Percentiles rank a stretch among this genome's conserved stretches.
Evolutionary conservation across 2,113 vertebrate species (phyloP).

Genomic region (Alligator mississippiensis): DNA sequence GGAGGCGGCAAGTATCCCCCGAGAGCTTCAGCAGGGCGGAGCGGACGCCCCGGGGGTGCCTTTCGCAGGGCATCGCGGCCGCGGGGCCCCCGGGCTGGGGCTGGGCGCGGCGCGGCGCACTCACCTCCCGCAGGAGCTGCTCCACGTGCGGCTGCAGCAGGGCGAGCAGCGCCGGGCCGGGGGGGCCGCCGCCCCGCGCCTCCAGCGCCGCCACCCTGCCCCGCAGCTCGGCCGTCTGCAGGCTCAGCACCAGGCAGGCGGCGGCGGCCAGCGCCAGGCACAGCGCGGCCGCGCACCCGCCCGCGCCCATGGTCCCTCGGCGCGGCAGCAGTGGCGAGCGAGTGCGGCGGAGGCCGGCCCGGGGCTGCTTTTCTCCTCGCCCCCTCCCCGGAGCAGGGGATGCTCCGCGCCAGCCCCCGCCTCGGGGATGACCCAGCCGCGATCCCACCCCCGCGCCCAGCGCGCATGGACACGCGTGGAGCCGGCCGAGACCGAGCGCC

Average conservation of each 20-base stretch:
- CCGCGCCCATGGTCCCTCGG: slow-evolving; percentile 24
- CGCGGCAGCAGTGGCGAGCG: background rate
- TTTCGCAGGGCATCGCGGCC: background rate
- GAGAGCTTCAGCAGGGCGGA: too few relatives aligned
- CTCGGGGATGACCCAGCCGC: slow-evolving; percentile 42
- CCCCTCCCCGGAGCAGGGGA: background rate
- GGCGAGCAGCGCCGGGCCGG: slow-evolving; percentile 73
- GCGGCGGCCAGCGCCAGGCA: slow-evolving; percentile 76
- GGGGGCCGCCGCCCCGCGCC: slow-evolving; percentile 70
- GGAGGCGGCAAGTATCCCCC: too few relatives aligned
- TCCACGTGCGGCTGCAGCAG: slow-evolving; percentile 83
- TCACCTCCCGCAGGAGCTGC: slow-evolving; percentile 88
- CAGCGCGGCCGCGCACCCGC: background rate
- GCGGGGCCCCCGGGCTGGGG: too few relatives aligned
- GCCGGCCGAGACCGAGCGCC: too few relatives aligned
- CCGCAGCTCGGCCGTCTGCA: slow-evolving; percentile 87
- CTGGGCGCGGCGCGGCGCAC: background rate
- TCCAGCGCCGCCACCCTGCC: slow-evolving; percentile 84
- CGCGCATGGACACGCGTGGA: background rate
- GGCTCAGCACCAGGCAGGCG: slow-evolving; percentile 87
- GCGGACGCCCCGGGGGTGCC: too few relatives aligned
- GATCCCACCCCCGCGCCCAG: slow-evolving; percentile 5
- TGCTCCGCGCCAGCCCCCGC: slow-evolving; percentile 7
- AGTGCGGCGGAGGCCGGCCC: too few relatives aligned
- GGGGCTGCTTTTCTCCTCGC: too few relatives aligned